These are phyloP conservation scores for Leucania comma DNA, from an alignment of 2,888 invertebrate species.

Conservation along the genomic window DNA sequence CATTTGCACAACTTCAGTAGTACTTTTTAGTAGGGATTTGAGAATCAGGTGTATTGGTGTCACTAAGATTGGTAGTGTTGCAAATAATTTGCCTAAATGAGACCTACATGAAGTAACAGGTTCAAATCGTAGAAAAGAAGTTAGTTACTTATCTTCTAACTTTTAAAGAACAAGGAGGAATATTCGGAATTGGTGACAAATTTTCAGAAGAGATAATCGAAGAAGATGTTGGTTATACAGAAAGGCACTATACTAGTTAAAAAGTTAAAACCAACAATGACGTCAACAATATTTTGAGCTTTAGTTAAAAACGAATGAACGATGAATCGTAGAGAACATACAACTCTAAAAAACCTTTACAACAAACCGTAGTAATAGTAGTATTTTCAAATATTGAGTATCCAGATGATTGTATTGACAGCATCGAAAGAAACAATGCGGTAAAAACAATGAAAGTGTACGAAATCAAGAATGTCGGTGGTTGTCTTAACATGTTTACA, in stretches of 20 bases:
- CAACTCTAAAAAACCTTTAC: neutral
- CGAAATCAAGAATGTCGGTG: neutral
- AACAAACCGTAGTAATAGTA: neutral
- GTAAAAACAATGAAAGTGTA: conserved; percentile 1
- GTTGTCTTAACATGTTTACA: conserved; percentile 15
- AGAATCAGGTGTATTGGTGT: conserved; percentile 40
- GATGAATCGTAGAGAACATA: neutral
- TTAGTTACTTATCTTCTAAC: conserved; percentile 37
- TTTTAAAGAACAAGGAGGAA: neutral
- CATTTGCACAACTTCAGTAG: conserved; percentile 63
- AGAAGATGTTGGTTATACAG: conserved; percentile 48
- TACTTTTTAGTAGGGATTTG: conserved; percentile 44
- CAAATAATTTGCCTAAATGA: conserved; percentile 17
- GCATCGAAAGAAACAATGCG: neutral
- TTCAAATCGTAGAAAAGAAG: neutral
- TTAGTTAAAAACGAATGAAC: neutral
- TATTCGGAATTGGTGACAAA: neutral
- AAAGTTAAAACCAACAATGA: neutral
- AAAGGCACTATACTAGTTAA: conserved; percentile 48
- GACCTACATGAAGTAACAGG: conserved; percentile 15
- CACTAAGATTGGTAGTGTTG: conserved; percentile 8
- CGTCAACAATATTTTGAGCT: neutral
- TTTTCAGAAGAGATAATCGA: neutral
- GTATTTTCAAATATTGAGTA: neutral
- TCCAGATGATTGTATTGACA: neutral